Base-by-base conservation (phyloP, 1,140 invertebrate species). In the Cyclina sinensis region DNA sequence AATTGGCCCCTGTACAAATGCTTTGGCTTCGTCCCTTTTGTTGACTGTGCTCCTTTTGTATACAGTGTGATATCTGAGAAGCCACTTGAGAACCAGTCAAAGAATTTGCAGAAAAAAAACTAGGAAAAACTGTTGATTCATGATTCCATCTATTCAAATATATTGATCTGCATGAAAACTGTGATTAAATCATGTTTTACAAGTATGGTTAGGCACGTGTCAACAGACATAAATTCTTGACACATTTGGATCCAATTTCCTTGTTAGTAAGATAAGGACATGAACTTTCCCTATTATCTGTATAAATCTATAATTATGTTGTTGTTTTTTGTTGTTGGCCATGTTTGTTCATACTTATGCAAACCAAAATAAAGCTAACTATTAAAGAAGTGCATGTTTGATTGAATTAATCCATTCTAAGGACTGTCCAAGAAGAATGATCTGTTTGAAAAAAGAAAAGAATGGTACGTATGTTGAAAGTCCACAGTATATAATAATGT, bases 211-310 rank as follows among this genome's bases (percentile, higher is more conserved):
- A 21, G 65, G 32, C 65, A 70, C 65, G 65, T 70, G 65, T 70
- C 37, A 32, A 70, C 32, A 70, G 37, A 70, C 65, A 70, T 70
- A 37, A 70, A 70, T 70, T 70, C 65, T 21, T 27, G 14, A 70
- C 21, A 3, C n/a, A 62, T 11, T 21, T 1, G 24, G 57, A 62
- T 27, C 9, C 0, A 11, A 24, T 62, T 62, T 11, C 51, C 57
- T 62, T 43, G 43, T 43, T 62, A n/a, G n/a, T 27, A 24, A 62
- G 27, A 62, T 4, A 43, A 43, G 14, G 43, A 43, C 43, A 43
- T 43, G 43, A 7, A 14, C 43, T 4, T 43, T 43, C 14, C 43
- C 14, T 14, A 43, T 4, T 43, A 43, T n/a, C n/a, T n/a, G n/a
- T n/a, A n/a, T n/a, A n/a, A n/a, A n/a, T n/a, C n/a, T n/a, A n/a